Percentiles rank a stretch among this genome's conserved stretches.
phyloP scores from a whole-genome alignment of 2,888 invertebrate species.

The Chydorus sphaericus region DNA sequence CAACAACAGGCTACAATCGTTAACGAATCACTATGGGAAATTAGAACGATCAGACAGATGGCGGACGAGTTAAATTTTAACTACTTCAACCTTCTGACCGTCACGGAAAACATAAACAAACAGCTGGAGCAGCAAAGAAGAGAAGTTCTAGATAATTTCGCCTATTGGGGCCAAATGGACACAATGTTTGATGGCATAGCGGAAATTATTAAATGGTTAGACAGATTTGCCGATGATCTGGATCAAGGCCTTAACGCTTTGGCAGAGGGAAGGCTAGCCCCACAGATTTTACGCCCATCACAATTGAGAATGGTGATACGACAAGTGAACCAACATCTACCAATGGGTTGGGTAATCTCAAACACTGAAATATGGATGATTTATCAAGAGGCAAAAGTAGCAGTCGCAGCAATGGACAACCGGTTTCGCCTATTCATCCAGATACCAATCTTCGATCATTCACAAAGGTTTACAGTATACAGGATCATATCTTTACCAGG shows the following conservation, averaged over 20 bases:
- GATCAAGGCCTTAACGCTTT: background rate
- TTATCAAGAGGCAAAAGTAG: background rate
- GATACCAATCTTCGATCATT: background rate
- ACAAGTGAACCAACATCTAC: background rate
- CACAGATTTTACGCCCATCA: background rate
- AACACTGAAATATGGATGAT: background rate
- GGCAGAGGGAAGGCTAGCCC: background rate
- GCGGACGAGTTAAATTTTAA: background rate
- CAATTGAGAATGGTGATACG: background rate
- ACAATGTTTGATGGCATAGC: background rate
- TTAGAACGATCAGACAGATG: background rate
- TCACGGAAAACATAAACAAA: no score
- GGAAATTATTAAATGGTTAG: background rate
- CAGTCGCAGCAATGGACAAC: background rate
- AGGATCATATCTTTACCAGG: background rate
- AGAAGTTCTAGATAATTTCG: no score
- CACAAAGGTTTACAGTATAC: background rate
- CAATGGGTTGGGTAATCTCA: background rate
- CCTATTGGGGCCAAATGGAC: background rate
- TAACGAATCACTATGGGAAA: background rate
- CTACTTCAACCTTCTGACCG: no score
- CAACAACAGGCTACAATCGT: background rate
- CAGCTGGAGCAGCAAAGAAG: no score
- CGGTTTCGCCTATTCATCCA: background rate
- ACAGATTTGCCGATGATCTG: background rate